A percentile compares a stretch with the other conserved stretches of the same genome.
phyloP scores from a whole-genome alignment of 2,797 vertebrate species.

The Tiaroga cobitis region DNA sequence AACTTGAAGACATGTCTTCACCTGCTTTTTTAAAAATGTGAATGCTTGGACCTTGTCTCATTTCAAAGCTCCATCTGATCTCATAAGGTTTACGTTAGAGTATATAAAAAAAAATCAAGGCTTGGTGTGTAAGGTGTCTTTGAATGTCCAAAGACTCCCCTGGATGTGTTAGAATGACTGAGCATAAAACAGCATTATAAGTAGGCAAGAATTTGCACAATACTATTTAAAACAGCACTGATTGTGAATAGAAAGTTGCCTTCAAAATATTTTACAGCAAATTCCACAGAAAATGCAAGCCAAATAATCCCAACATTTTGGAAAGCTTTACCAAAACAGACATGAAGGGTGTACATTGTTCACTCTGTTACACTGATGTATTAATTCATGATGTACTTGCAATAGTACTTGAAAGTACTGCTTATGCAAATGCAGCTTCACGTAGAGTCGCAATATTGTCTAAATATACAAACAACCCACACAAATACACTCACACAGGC shows the following conservation, averaged over 20 bases:
- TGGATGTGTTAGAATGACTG: background rate
- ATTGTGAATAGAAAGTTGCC: background rate
- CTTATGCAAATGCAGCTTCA: background rate
- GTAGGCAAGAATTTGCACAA: background rate
- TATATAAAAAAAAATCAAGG: background rate
- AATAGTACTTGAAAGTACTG: background rate
- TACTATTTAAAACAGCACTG: background rate
- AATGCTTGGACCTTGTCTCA: background rate
- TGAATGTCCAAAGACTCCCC: background rate
- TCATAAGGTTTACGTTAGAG: background rate
- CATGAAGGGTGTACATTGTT: background rate
- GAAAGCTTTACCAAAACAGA: slow-evolving; percentile 4
- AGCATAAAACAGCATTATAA: background rate
- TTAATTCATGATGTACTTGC: background rate
- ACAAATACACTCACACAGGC: slow-evolving; percentile 33
- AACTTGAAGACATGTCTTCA: background rate
- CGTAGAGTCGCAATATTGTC: background rate
- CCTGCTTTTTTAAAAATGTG: background rate
- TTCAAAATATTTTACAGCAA: background rate
- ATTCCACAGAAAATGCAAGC: background rate
- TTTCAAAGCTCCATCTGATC: background rate
- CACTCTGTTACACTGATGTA: background rate
- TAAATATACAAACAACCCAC: slow-evolving; percentile 26
- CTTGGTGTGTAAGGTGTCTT: background rate
- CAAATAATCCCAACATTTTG: background rate